Base-by-base conservation (phyloP, 2,888 invertebrate genomes). In the Limulus polyphemus region DNA sequence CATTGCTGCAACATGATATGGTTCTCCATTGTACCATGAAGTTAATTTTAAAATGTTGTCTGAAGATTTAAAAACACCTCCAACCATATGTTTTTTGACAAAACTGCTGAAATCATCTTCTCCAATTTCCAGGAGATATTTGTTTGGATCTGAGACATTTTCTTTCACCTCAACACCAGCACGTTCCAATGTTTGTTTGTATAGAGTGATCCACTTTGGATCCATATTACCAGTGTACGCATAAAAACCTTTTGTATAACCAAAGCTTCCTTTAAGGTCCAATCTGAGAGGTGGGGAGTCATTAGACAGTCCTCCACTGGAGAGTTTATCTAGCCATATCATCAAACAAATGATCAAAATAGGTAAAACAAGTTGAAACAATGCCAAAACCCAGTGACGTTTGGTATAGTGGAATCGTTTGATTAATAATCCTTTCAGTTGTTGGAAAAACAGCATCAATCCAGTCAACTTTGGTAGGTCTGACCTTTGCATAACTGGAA, bases 331-430 rank as follows among this genome's bases (percentile, higher is more conserved):
- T 7, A n/a, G 5, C 11, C 14, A 50, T 14, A 46, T 32, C 49
- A 61, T 60, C 4, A 57, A 17, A 32, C 51, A 55, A n/a, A 59
- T 61, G 11, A 69, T 49, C 3, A 64, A 2, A 16, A 60, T 57
- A 5, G 70, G 70, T 13, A 70, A 17, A 10, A 70, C 32, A 13
- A 70, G 11, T 49, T 69, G 68, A 17, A 63, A 62, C 13, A 77
- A 62, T 61, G 77, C 74, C 47, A 76, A 75, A 68, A 75, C 76
- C 69, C 73, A 75, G 69, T 76, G 75, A 12, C 78, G 70, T 50
- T 74, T 70, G 11, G 76, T 69, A 67, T 75, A 74, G 62, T 77
- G 75, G 69, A 78, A 74, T 46, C 78, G 68, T 69, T 78, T 78
- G 17, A 76, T 58, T 32, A 77, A 68, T 32, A 77, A 71, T 10